phyloP scores from a whole-genome alignment of 2,797 vertebrate genomes.

The Melanotaenia maccullochi region DNA sequence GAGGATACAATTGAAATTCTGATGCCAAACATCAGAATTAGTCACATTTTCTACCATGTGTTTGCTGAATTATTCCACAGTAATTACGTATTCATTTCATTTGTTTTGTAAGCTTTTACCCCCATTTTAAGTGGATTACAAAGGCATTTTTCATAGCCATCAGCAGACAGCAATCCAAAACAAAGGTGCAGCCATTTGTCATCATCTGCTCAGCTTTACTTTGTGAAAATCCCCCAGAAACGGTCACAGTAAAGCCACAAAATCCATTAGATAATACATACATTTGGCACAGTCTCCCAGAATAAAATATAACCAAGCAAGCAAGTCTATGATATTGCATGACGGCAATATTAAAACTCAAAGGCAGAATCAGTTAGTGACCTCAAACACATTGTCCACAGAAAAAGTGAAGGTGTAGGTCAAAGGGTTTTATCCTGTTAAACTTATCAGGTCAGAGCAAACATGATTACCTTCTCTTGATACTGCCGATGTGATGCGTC shows the following conservation, averaged over 20 bases:
- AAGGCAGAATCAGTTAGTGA: slow-evolving; percentile 45
- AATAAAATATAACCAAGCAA: slow-evolving; percentile 40
- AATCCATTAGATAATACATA: slow-evolving; percentile 70
- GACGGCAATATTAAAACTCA: slow-evolving; percentile 49
- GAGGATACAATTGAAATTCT: slow-evolving; percentile 8
- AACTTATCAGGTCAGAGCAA: neutral
- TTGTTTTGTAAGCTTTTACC: slow-evolving; percentile 34
- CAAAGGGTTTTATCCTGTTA: slow-evolving; percentile 22
- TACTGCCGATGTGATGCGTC: slow-evolving; percentile 96
- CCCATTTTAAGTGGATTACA: slow-evolving; percentile 72
- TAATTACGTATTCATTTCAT: slow-evolving; percentile 48
- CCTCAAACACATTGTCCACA: slow-evolving; percentile 31
- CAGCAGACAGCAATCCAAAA: slow-evolving; percentile 64
- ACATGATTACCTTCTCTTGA: slow-evolving; percentile 91
- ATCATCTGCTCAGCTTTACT: slow-evolving; percentile 63
- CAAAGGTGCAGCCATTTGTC: slow-evolving; percentile 64
- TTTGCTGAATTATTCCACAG: slow-evolving; percentile 45
- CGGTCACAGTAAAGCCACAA: slow-evolving; percentile 44
- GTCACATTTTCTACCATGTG: slow-evolving; percentile 61
- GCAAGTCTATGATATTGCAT: slow-evolving; percentile 40
- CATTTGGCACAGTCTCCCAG: slow-evolving; percentile 45
- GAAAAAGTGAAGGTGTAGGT: slow-evolving; percentile 18
- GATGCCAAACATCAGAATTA: slow-evolving; percentile 36
- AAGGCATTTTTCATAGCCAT: slow-evolving; percentile 72
- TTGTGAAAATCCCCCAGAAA: slow-evolving; percentile 66